Conservation (phyloP, 2,888 invertebrate genomes). For the Notodonta ziczac region DNA sequence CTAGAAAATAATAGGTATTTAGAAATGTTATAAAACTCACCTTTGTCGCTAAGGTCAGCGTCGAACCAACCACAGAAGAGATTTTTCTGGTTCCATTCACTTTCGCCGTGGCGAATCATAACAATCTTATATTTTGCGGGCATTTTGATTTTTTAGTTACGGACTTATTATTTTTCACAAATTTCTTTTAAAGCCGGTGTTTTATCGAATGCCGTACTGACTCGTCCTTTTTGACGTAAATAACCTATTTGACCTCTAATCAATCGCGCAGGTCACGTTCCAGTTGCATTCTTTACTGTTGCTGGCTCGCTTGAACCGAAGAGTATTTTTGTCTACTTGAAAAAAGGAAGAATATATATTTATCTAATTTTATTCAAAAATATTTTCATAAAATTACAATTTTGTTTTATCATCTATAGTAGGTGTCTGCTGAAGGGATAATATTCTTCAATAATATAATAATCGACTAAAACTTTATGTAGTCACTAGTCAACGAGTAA, state of each 20-base stretch:
- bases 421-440: too few species aligned
- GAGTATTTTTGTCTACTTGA: too few species aligned
- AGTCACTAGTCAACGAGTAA: too few species aligned
- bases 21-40: constrained; percentile 60
- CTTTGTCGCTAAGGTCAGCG: constrained; percentile 87
- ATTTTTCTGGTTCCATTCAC: constrained; percentile 90
- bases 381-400: too few species aligned
- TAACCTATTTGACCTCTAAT: constrained; percentile 65
- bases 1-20: not conserved
- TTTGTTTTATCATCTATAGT: too few species aligned
- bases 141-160: constrained; percentile 52
- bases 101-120: constrained; percentile 91
- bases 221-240: constrained; percentile 50
- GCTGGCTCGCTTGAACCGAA: too few species aligned
- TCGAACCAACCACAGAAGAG: constrained; percentile 91
- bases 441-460: too few species aligned
- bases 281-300: too few species aligned
- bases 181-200: constrained; percentile 32
- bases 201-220: constrained; percentile 18
- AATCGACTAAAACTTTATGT: too few species aligned
- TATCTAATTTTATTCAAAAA: too few species aligned
- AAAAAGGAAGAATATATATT: too few species aligned
- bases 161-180: constrained; percentile 12
- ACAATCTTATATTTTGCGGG: constrained; percentile 86
- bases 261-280: too few species aligned